These are phyloP conservation scores for Hyaena hyaena DNA, from an alignment of 2,113 vertebrate genomes.

Conservation along the genomic window DNA sequence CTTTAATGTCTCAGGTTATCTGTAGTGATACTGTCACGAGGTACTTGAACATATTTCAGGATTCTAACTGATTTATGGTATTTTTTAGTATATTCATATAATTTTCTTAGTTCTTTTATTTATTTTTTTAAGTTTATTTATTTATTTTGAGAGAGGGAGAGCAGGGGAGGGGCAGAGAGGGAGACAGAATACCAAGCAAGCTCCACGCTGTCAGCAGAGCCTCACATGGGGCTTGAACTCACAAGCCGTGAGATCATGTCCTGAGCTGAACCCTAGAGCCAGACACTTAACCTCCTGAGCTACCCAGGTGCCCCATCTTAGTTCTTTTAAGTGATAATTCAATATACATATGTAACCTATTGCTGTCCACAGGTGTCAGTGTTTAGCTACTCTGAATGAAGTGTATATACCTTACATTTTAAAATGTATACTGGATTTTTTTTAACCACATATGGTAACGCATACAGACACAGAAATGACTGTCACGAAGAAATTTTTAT, in stretches of 20 bases:
- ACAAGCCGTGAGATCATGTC: no score
- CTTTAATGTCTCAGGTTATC: not conserved
- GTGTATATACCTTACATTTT: not conserved
- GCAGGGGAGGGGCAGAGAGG: no score
- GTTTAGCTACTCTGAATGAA: not conserved
- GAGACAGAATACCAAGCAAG: no score
- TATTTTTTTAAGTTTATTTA: no score
- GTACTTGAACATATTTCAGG: not conserved
- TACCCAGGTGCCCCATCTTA: not conserved
- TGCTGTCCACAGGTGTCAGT: not conserved
- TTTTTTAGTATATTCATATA: not conserved
- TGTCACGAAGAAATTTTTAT: not conserved
- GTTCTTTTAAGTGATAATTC: not conserved
- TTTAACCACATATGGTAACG: not conserved
- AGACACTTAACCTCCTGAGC: no score
- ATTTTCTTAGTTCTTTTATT: conserved; percentile 11
- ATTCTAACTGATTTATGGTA: not conserved
- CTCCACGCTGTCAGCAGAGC: no score
- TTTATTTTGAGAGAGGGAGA: no score
- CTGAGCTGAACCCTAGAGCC: no score
- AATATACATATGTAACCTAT: not conserved
- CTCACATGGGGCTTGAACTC: no score
- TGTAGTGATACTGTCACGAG: not conserved
- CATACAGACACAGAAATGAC: not conserved
- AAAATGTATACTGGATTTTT: not conserved